These are phyloP conservation scores for Synanthedon myopaeformis DNA, from an alignment of 2,888 invertebrate genomes.

Conservation along the genomic window DNA sequence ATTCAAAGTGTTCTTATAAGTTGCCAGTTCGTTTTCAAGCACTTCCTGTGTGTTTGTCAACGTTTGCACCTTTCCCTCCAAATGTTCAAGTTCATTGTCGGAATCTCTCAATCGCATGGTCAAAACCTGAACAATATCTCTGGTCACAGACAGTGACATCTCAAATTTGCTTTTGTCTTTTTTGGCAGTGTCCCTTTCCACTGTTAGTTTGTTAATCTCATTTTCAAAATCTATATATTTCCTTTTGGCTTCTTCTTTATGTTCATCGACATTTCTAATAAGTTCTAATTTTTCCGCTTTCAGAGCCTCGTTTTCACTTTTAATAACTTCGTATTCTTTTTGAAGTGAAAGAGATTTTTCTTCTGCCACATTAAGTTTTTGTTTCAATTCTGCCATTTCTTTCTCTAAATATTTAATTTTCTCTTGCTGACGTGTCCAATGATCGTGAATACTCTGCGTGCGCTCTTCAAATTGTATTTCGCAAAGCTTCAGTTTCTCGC, in stretches of 20 bases:
- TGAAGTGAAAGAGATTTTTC: slow-evolving; percentile 36
- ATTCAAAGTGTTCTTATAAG: slow-evolving; percentile 43
- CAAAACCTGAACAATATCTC: slow-evolving; percentile 70
- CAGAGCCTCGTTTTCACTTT: slow-evolving; percentile 36
- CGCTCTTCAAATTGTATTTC: slow-evolving; percentile 64
- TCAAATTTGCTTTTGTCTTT: slow-evolving; percentile 70
- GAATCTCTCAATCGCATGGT: slow-evolving; percentile 70
- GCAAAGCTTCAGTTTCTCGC: slow-evolving; percentile 53
- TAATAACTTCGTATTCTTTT: slow-evolving; percentile 34
- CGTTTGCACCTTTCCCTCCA: slow-evolving; percentile 49
- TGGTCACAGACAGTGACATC: slow-evolving; percentile 69
- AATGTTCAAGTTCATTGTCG: slow-evolving; percentile 69
- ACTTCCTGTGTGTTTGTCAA: slow-evolving; percentile 39
- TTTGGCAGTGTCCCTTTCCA: slow-evolving; percentile 48
- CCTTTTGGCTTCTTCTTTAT: slow-evolving; percentile 46
- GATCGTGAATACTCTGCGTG: slow-evolving; percentile 43
- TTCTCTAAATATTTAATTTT: slow-evolving; percentile 39
- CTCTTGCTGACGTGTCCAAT: slow-evolving; percentile 41
- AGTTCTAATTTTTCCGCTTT: slow-evolving; percentile 30
- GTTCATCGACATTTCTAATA: slow-evolving; percentile 30
- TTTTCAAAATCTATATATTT: slow-evolving; percentile 52
- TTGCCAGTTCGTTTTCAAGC: slow-evolving; percentile 41
- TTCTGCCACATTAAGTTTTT: slow-evolving; percentile 30
- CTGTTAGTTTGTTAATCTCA: slow-evolving; percentile 48
- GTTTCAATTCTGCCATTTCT: slow-evolving; percentile 43